A percentile compares a stretch with the other conserved stretches of the same genome.
phyloP scores from a whole-genome alignment of 2,113 vertebrate species.

The Mustela nigripes region DNA sequence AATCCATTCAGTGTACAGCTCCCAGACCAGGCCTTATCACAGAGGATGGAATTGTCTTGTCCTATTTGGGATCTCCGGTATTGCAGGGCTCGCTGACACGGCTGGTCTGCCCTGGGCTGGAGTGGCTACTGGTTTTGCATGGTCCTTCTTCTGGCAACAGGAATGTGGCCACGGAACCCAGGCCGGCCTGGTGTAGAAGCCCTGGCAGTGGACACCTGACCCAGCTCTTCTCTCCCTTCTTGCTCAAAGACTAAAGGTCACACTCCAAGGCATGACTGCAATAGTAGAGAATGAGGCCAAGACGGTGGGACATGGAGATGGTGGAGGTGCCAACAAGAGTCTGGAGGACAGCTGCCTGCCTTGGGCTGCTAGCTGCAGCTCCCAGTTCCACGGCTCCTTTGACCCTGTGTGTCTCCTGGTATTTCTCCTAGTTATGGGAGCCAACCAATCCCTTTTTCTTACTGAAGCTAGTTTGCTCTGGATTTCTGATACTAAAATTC shows the following conservation, averaged over 20 bases:
- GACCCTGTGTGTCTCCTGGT: background rate
- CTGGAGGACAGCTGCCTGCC: background rate
- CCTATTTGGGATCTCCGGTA: background rate
- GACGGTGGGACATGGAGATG: background rate
- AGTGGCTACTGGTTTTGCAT: background rate
- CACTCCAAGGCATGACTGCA: background rate
- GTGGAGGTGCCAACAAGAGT: background rate
- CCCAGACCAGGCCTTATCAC: background rate
- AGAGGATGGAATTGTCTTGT: background rate
- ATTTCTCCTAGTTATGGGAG: background rate
- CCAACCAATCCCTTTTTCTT: background rate
- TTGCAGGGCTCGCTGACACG: background rate
- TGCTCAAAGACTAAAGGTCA: background rate
- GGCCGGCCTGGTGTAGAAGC: background rate
- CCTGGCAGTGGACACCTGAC: background rate
- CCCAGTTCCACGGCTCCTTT: background rate
- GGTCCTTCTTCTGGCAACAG: background rate
- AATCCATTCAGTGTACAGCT: background rate
- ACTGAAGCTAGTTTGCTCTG: background rate
- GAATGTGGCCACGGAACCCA: background rate
- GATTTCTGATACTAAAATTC: constrained; percentile 45
- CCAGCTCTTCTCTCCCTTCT: background rate
- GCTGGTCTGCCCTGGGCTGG: background rate
- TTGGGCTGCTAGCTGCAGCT: no score
- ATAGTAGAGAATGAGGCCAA: background rate